These are phyloP conservation scores for Junonia oenone DNA, from an alignment of 2,888 invertebrate genomes.

Conservation along the genomic window DNA sequence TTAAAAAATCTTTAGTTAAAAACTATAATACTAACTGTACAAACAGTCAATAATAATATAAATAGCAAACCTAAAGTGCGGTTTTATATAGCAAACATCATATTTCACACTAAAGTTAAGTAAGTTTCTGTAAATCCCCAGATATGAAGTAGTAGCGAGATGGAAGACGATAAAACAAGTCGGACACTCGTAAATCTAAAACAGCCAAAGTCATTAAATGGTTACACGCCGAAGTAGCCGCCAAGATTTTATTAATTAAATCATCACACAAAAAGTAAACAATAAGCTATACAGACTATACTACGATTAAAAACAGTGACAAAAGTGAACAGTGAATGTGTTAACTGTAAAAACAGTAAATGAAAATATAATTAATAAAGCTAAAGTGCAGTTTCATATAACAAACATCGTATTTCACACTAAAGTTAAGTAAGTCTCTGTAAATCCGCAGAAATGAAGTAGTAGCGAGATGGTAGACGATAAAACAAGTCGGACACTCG, in stretches of 20 bases:
- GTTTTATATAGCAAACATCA: too few species aligned
- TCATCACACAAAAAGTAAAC: too few species aligned
- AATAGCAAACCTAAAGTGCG: too few species aligned
- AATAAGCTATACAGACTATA: too few species aligned
- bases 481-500: background rate
- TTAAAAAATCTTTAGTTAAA: too few species aligned
- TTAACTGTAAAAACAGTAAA: too few species aligned
- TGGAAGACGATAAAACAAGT: background rate
- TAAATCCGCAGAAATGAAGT: background rate
- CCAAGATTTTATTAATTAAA: constrained; percentile 12
- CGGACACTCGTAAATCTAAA: constrained; percentile 12
- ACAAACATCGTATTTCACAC: background rate
- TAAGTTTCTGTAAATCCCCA: background rate
- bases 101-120: background rate
- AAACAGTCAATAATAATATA: too few species aligned
- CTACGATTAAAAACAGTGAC: too few species aligned
- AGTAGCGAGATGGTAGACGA: background rate
- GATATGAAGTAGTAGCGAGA: background rate
- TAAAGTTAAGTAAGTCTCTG: background rate
- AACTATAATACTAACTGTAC: too few species aligned
- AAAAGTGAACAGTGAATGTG: too few species aligned
- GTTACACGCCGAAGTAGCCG: background rate
- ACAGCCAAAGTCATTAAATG: constrained; percentile 4
- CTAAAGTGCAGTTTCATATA: too few species aligned
- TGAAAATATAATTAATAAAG: too few species aligned